Percentiles rank a stretch among this genome's conserved stretches.
Evolutionary conservation across 2,888 invertebrate genomes (phyloP).

Genomic region (Tetragonisca angustula): DNA sequence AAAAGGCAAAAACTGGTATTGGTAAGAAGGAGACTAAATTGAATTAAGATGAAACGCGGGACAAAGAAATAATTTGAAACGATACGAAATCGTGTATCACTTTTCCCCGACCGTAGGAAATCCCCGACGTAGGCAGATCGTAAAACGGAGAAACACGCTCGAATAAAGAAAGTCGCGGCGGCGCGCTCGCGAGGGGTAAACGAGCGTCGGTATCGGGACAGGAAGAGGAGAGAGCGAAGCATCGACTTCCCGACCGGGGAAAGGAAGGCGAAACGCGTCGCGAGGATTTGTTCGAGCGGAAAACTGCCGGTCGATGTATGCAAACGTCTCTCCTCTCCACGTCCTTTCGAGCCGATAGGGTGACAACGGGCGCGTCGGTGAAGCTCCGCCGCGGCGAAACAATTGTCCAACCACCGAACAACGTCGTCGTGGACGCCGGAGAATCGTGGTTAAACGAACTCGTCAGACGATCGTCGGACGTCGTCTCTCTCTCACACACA

Average conservation of each 20-base stretch:
- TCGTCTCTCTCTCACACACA: neutral
- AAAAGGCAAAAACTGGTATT: no score
- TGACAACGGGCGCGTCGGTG: constrained; percentile 80
- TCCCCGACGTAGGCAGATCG: constrained; percentile 56
- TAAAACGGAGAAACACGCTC: constrained; percentile 49
- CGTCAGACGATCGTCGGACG: constrained; percentile 28
- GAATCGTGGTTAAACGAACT: constrained; percentile 9
- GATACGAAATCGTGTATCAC: neutral
- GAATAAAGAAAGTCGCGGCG: constrained; percentile 46
- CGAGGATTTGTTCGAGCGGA: constrained; percentile 82
- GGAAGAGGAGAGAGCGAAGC: constrained; percentile 40
- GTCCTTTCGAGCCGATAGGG: constrained; percentile 81
- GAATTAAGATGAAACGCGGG: no score
- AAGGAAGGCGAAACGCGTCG: constrained; percentile 64
- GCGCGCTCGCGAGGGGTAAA: constrained; percentile 14
- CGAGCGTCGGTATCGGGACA: constrained; percentile 10
- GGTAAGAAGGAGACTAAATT: no score
- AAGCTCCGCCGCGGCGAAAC: constrained; percentile 40
- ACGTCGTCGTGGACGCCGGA: no score
- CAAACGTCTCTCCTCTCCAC: constrained; percentile 80
- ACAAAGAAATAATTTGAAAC: no score
- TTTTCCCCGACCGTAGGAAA: constrained; percentile 14
- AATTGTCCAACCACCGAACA: constrained; percentile 56
- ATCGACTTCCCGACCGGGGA: constrained; percentile 66
- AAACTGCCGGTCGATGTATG: constrained; percentile 83